Evolutionary conservation across 1,140 invertebrate genomes (phyloP).

Genomic region (Leptoteleia sp.): DNA sequence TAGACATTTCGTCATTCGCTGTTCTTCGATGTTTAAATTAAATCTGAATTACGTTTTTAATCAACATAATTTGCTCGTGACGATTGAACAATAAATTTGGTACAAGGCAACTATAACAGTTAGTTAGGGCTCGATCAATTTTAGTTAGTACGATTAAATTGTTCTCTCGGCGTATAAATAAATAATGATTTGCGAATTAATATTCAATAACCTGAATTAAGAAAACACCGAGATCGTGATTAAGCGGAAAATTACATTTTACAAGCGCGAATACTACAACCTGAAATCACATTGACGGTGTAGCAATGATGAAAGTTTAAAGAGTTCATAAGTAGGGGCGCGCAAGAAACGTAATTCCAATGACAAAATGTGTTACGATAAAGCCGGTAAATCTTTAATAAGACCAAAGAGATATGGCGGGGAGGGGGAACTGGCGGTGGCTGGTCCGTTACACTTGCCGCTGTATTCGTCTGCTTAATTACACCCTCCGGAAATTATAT

Average conservation of each 20-base stretch:
- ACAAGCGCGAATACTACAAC: constrained; percentile 5
- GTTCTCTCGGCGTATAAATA: too few species aligned
- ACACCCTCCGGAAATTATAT: constrained; percentile 67
- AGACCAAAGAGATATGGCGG: constrained; percentile 30
- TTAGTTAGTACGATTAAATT: too few species aligned
- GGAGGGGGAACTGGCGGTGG: constrained; percentile 3
- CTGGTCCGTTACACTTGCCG: constrained; percentile 45
- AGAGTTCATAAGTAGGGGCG: constrained; percentile 33
- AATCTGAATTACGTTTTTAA: too few species aligned
- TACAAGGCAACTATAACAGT: too few species aligned
- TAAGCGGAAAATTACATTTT: constrained; percentile 3
- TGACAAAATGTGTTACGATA: constrained; percentile 33
- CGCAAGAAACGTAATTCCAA: constrained; percentile 31
- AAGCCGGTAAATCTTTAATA: constrained; percentile 48
- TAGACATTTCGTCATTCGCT: too few species aligned
- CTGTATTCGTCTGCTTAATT: constrained; percentile 65
- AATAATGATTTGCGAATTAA: too few species aligned
- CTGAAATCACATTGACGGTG: constrained; percentile 16
- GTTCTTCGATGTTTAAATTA: too few species aligned
- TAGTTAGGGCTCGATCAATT: too few species aligned
- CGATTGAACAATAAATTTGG: too few species aligned
- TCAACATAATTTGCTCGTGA: too few species aligned
- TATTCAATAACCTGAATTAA: too few species aligned
- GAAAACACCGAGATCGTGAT: not conserved
- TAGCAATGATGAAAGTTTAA: constrained; percentile 33